Percentiles rank a stretch among this genome's conserved stretches.
phyloP scores from a whole-genome alignment of 92 coral and sea anemone genomes.

The Diadumene lineata region DNA sequence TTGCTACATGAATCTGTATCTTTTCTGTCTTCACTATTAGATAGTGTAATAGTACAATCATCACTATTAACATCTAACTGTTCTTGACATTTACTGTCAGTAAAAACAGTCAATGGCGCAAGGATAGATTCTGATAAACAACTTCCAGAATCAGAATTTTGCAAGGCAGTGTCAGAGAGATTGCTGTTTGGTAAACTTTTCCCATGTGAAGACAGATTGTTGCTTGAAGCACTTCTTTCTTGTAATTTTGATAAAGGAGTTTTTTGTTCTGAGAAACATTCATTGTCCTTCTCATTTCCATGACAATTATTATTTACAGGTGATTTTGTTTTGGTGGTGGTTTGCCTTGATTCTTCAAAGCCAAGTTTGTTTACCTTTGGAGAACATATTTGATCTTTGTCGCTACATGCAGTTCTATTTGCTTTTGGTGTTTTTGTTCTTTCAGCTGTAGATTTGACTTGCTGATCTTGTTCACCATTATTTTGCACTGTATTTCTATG shows the following conservation, averaged over 20 bases:
- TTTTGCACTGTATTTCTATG: background rate
- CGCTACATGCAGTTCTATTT: no score
- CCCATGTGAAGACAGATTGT: background rate
- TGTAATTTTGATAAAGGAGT: background rate
- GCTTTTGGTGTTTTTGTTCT: background rate
- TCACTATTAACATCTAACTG: background rate
- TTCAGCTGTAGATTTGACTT: background rate
- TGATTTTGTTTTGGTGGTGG: no score
- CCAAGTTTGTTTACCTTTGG: no score
- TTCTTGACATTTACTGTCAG: background rate
- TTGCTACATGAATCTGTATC: no score
- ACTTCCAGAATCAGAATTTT: constrained; percentile 11
- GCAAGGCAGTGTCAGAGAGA: background rate
- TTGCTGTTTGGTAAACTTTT: background rate
- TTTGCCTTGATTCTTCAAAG: no score
- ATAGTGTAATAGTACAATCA: background rate
- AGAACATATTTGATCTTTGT: no score
- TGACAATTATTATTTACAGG: background rate
- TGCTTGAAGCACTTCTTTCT: background rate
- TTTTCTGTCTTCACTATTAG: background rate
- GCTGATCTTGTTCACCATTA: background rate
- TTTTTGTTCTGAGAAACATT: background rate
- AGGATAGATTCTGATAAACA: constrained; percentile 16
- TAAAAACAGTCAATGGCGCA: background rate
- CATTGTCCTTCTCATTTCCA: background rate